Evolutionary conservation across 2,113 vertebrate genomes (phyloP).

Genomic region (Blennius ocellaris): DNA sequence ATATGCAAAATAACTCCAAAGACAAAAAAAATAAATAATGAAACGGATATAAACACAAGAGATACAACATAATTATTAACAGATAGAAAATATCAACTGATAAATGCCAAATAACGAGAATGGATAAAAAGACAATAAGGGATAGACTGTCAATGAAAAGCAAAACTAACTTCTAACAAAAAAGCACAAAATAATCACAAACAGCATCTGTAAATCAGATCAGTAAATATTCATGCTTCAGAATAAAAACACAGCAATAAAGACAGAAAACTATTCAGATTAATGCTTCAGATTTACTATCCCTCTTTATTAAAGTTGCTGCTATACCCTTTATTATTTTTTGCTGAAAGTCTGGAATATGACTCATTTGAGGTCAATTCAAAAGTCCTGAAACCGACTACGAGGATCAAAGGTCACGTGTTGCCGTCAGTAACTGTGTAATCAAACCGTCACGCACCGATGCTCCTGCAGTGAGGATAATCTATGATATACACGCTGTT

Average conservation of each 20-base stretch:
- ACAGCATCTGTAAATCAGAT: not conserved
- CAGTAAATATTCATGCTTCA: no score
- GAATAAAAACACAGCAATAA: not conserved
- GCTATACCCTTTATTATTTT: no score
- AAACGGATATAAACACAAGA: no score
- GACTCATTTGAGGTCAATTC: not conserved
- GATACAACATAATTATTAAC: not conserved
- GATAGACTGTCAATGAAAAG: no score
- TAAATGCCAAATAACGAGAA: not conserved
- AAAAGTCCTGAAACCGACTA: not conserved
- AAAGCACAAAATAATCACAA: not conserved
- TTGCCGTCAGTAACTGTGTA: conserved; percentile 25
- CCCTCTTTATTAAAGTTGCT: no score
- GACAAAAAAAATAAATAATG: not conserved
- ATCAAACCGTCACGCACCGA: conserved; percentile 22
- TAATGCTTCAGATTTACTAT: no score
- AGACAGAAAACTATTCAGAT: no score
- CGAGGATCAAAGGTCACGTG: conserved; percentile 22
- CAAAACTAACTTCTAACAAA: not conserved
- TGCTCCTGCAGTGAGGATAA: not conserved
- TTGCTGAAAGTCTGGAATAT: no score
- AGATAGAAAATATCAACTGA: not conserved
- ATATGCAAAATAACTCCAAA: not conserved
- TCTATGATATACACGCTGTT: not conserved
- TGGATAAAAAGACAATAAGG: no score